phyloP scores from a whole-genome alignment of 2,888 invertebrate species.

The Polyommatus iphigenia region DNA sequence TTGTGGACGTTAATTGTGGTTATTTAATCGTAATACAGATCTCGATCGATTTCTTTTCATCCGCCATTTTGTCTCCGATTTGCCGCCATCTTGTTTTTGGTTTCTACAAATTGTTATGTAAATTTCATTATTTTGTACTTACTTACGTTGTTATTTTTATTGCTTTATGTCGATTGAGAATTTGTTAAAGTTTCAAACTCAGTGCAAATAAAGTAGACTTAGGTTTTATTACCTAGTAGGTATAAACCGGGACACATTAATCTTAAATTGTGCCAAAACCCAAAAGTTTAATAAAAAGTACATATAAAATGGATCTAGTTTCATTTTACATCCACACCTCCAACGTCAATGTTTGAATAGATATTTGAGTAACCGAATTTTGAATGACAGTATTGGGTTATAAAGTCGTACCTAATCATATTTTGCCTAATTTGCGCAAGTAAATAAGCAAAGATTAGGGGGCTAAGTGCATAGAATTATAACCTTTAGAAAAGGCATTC shows the following conservation, averaged over 20 bases:
- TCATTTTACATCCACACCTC: slow-evolving; percentile 44
- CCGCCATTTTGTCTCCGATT: slow-evolving; percentile 10
- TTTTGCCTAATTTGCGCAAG: too few species aligned
- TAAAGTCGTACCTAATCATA: too few species aligned
- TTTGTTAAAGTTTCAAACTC: slow-evolving; percentile 46
- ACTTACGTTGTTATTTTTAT: slow-evolving; percentile 49
- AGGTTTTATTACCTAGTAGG: slow-evolving; percentile 73
- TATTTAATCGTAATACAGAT: slow-evolving; percentile 69
- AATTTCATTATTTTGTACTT: slow-evolving; percentile 44
- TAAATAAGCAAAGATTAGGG: too few species aligned
- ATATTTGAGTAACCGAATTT: background rate
- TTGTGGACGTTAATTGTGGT: slow-evolving; percentile 72
- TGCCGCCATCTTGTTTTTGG: slow-evolving; percentile 31
- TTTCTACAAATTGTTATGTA: slow-evolving; percentile 32
- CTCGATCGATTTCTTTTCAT: slow-evolving; percentile 55
- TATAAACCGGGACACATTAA: slow-evolving; percentile 77
- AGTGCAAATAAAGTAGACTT: slow-evolving; percentile 60
- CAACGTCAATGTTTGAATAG: background rate
- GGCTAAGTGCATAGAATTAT: too few species aligned
- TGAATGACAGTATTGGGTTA: too few species aligned
- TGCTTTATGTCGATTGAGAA: slow-evolving; percentile 47
- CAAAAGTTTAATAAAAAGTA: slow-evolving; percentile 79
- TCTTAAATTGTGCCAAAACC: slow-evolving; percentile 80
- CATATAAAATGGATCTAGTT: slow-evolving; percentile 60
- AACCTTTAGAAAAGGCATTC: too few species aligned